Conservation (phyloP, 2,797 vertebrate species). For the Etheostoma perlongum region DNA sequence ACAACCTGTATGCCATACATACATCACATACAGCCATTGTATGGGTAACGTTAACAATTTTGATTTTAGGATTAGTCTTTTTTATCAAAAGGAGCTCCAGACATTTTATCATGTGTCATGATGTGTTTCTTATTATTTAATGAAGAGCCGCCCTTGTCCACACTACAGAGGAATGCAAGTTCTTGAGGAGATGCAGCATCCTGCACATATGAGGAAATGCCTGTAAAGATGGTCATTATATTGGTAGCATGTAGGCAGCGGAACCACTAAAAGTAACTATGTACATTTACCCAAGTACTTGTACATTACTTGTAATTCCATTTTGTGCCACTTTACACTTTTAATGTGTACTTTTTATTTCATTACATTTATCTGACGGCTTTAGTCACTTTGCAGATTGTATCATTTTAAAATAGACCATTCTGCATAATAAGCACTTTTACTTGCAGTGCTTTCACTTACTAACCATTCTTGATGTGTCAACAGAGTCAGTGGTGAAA, state of each 20-base stretch:
- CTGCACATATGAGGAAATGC: neutral
- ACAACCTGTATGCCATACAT: neutral
- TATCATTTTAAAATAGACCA: neutral
- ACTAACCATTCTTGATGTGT: neutral
- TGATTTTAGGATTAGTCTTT: neutral
- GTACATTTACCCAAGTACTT: neutral
- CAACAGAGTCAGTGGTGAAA: neutral
- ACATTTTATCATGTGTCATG: conserved; percentile 1
- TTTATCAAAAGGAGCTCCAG: neutral
- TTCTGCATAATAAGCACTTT: conserved; percentile 1
- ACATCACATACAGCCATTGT: no score
- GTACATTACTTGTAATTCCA: neutral
- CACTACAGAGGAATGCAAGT: neutral
- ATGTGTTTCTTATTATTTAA: conserved; percentile 11
- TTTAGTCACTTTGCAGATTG: neutral
- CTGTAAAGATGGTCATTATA: neutral
- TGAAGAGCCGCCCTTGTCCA: neutral
- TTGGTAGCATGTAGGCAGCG: neutral
- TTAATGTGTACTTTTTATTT: neutral
- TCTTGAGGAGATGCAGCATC: neutral
- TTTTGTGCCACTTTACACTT: neutral
- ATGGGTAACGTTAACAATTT: conserved; percentile 2
- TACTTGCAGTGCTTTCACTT: neutral
- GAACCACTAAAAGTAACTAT: neutral
- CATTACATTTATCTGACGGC: neutral